Evolutionary conservation across 2,888 invertebrate species (phyloP), one percentile per base, ranked within the genome.

Genomic region (Callyntrura sp.): DNA sequence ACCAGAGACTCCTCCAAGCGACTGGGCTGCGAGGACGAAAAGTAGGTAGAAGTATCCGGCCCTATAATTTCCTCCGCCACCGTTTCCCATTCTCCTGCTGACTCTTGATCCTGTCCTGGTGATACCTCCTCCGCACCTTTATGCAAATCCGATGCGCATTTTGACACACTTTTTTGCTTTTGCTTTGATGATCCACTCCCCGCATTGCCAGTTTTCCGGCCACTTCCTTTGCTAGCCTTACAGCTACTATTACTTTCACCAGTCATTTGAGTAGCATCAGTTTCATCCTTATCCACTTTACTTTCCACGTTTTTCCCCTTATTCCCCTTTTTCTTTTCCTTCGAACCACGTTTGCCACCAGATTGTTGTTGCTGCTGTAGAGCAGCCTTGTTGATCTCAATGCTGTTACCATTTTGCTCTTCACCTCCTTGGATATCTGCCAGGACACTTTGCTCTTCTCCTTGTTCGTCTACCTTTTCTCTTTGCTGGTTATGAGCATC

Each of bases 41-140:
- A n/a, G n/a, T n/a, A n/a, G n/a, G n/a, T 62, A 51, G 23, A 4
- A 4, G 57, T 28, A 8, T 14, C 23, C 20, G 85, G 65, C 65
- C 79, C 79, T 12, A 78, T 43, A 35, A 68, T 48, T 82, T 82
- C 82, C 57, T 82, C 82, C 2, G 51, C 83, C 12, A 83, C 48
- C n/a, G 88, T 62, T 73, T 85, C 85, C n/a, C 70, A 70, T 35
- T 90, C 89, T 68, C 79, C 85, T 0, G 78, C 84, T 5, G 89
- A 90, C 48, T 90, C 85, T 48, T 81, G 79, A 20, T 81, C 60
- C 17, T 57, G 60, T n/a, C 55, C 78, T 55, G 78, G 55, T 14
- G 55, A 55, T 14, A 25, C 12, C 2, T 35, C 76, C 23, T 76
- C 76, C 11, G 0, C 17, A n/a, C 8, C 70, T 70, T n/a, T 81